A percentile compares a stretch with the other conserved stretches of the same genome.
phyloP scores from a whole-genome alignment of 1,140 invertebrate genomes.

The Diachasmimorpha longicaudata region DNA sequence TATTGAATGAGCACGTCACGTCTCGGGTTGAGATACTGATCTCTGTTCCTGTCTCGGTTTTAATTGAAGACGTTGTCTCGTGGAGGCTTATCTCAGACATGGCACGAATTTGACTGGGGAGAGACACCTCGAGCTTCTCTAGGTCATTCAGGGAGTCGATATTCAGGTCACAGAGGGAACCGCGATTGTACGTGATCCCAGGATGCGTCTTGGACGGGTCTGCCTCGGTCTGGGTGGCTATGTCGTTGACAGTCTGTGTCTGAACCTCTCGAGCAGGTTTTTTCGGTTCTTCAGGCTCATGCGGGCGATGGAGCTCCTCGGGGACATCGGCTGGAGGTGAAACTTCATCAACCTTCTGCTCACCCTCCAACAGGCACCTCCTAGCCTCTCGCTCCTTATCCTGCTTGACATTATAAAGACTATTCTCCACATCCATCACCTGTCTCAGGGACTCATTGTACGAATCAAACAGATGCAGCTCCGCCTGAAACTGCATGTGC shows the following conservation, averaged over 20 bases:
- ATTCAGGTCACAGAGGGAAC: slow-evolving; percentile 33
- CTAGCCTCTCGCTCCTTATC: slow-evolving; percentile 41
- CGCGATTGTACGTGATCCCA: slow-evolving; percentile 38
- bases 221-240: slow-evolving; percentile 58
- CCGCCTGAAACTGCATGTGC: slow-evolving; percentile 58
- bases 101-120: slow-evolving; percentile 53
- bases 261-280: slow-evolving; percentile 47
- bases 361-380: slow-evolving; percentile 22
- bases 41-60: slow-evolving; percentile 60
- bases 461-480: slow-evolving; percentile 57
- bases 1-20: slow-evolving; percentile 59
- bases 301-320: too few relatives aligned
- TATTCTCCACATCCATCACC: slow-evolving; percentile 54
- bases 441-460: slow-evolving; percentile 55
- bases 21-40: slow-evolving; percentile 60
- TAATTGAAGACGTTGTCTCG: slow-evolving; percentile 61
- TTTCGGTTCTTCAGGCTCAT: neutral
- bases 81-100: slow-evolving; percentile 62
- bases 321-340: too few relatives aligned
- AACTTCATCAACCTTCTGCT: too few relatives aligned
- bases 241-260: slow-evolving; percentile 60
- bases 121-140: slow-evolving; percentile 50
- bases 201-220: slow-evolving; percentile 35
- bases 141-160: slow-evolving; percentile 48
- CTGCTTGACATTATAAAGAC: slow-evolving; percentile 46